Conservation (phyloP, 2,797 vertebrate genomes). For the Anabacerthia variegaticeps region DNA sequence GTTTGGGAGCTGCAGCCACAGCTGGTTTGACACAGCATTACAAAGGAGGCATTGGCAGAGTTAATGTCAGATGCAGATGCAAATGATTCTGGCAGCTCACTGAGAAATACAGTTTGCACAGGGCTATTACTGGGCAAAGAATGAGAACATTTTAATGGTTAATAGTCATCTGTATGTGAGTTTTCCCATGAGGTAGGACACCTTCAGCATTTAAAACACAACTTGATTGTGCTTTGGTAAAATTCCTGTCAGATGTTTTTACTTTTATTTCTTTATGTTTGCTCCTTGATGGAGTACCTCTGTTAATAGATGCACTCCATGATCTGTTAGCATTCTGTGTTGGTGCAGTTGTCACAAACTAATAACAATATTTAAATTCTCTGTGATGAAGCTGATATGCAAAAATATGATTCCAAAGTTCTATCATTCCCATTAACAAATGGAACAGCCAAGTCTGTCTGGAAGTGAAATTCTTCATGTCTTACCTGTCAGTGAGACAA, state of each 20-base stretch:
- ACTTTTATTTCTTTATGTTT: neutral
- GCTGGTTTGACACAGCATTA: neutral
- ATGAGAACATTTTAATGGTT: neutral
- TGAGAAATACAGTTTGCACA: conserved; percentile 9
- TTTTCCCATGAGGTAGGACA: neutral
- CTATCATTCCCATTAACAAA: neutral
- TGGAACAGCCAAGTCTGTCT: neutral
- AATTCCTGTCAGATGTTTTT: neutral
- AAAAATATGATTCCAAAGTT: neutral
- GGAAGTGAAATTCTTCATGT: neutral
- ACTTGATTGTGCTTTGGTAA: neutral
- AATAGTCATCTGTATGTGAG: neutral
- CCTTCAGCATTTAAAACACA: neutral
- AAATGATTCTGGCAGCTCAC: conserved; percentile 25
- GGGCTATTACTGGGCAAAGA: neutral
- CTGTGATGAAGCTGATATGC: neutral
- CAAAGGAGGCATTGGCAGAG: neutral
- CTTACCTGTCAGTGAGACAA: neutral
- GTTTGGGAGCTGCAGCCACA: conserved; percentile 6
- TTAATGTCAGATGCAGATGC: neutral
- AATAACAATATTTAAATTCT: neutral
- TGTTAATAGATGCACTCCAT: neutral
- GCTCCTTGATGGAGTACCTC: neutral
- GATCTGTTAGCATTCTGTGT: neutral
- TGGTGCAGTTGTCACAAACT: neutral